phyloP scores from a whole-genome alignment of 2,797 vertebrate genomes.

The Neosilurus hyrtlii region DNA sequence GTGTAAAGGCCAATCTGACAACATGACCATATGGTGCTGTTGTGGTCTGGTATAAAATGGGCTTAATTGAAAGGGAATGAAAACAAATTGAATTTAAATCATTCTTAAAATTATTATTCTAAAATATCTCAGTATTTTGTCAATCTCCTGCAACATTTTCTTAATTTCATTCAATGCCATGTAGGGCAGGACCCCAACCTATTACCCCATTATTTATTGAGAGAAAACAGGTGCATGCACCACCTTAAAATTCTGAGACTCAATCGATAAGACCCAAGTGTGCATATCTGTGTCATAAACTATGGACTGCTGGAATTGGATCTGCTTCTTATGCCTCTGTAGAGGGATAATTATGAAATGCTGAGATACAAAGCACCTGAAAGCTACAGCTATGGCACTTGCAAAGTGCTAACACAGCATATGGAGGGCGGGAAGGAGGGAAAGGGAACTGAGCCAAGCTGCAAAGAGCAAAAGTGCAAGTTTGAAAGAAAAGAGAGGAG shows the following conservation, averaged over 20 bases:
- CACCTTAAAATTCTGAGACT: slow-evolving; percentile 42
- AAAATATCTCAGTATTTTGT: background rate
- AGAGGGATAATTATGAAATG: slow-evolving; percentile 74
- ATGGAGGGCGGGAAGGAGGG: slow-evolving; percentile 38
- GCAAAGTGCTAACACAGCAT: slow-evolving; percentile 76
- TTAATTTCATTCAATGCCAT: background rate
- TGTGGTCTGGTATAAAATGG: background rate
- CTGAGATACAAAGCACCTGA: slow-evolving; percentile 63
- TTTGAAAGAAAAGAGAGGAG: slow-evolving; percentile 39
- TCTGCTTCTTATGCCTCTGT: slow-evolving; percentile 71
- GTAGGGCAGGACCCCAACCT: background rate
- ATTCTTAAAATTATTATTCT: background rate
- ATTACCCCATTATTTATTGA: background rate
- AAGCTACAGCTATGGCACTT: slow-evolving; percentile 58
- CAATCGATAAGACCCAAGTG: slow-evolving; percentile 44
- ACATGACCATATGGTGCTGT: background rate
- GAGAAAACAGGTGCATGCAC: background rate
- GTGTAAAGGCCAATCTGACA: background rate
- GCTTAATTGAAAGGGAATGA: background rate
- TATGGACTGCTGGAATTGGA: slow-evolving; percentile 67
- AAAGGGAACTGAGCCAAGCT: slow-evolving; percentile 23
- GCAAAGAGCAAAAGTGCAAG: slow-evolving; percentile 48
- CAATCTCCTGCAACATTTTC: background rate
- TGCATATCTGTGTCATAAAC: slow-evolving; percentile 59
- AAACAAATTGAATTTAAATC: background rate